Evolutionary conservation across 2,888 invertebrate species (phyloP), one percentile per base, ranked within the genome.

Genomic region (Ctenicera cuprea): DNA sequence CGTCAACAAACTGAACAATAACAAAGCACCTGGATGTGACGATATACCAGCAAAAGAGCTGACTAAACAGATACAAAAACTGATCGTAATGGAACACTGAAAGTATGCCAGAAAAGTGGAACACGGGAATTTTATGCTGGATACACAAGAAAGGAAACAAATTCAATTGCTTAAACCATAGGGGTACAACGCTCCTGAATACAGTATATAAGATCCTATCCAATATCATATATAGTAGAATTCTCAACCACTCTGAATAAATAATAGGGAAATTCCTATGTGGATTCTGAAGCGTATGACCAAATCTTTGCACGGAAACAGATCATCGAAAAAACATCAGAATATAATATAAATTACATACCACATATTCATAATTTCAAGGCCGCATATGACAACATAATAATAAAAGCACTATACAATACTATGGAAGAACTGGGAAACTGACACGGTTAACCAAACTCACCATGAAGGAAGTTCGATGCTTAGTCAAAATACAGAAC

Each of bases 401-500:
- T 3, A 12, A 41, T n/a, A 45, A 18, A 18, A 45, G 9, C 38
- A 38, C 38, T 11, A 38, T 38, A 45, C n/a, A n/a, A 16, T 8
- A 8, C 45, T 1, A 45, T 45, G 16, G 2, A 45, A 45, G 45
- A 18, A 18, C 45, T 45, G 7, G 3, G 14, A 45, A 45, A 41
- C n/a, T 41, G 41, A n/a, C 7, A 41, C 3, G n/a, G 41, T n/a
- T 41, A 41, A 41, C 41, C 11, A 45, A 45, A 16, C 45, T 45
- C 7, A 45, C 45, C 3, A 45, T 45, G 14, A 45, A 45, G 14
- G 8, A 45, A 7, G 45, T 45, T 2, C 2, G 14, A 45, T 16
- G 45, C 8, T 45, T 14, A 45, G 45, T 45, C 8, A 45, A 45
- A 45, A 45, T 45, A 14, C 45, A 45, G 16, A 45, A 45, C n/a